phyloP scores from a whole-genome alignment of 2,113 vertebrate species.

The Semnornis frantzii region DNA sequence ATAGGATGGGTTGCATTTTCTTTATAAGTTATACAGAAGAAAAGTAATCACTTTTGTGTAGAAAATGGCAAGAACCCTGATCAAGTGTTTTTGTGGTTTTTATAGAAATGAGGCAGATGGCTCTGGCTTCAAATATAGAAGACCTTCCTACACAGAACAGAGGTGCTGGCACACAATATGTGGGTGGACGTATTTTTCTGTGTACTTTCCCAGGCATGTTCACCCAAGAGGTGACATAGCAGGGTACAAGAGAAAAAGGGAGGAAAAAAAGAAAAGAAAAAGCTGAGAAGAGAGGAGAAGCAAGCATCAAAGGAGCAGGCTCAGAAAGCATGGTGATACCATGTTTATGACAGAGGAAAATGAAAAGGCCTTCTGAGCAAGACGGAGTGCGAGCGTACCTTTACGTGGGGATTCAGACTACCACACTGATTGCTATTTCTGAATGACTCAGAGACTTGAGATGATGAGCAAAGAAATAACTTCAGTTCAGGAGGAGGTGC shows the following conservation, averaged over 20 bases:
- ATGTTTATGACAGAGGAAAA: background rate
- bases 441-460: background rate
- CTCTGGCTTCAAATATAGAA: constrained; percentile 44
- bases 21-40: constrained; percentile 5
- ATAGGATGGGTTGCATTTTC: background rate
- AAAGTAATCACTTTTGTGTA: background rate
- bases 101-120: constrained; percentile 20
- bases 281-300: background rate
- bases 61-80: background rate
- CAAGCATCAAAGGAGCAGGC: background rate
- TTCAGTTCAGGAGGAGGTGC: background rate
- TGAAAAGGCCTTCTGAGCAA: constrained; percentile 2
- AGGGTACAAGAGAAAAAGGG: background rate
- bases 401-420: background rate
- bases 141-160: constrained; percentile 51
- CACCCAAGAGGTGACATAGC: constrained; percentile 20
- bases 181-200: constrained; percentile 41
- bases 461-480: background rate
- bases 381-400: background rate
- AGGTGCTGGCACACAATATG: constrained; percentile 43
- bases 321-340: background rate
- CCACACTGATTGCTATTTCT: background rate
- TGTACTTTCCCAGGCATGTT: constrained; percentile 1
- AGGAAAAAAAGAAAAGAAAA: background rate
- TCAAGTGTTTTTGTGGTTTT: background rate